Percentiles rank a stretch among this genome's conserved stretches.
Conservation (phyloP, 1,140 invertebrate genomes). For the Helicorthomorpha holstii region DNA sequence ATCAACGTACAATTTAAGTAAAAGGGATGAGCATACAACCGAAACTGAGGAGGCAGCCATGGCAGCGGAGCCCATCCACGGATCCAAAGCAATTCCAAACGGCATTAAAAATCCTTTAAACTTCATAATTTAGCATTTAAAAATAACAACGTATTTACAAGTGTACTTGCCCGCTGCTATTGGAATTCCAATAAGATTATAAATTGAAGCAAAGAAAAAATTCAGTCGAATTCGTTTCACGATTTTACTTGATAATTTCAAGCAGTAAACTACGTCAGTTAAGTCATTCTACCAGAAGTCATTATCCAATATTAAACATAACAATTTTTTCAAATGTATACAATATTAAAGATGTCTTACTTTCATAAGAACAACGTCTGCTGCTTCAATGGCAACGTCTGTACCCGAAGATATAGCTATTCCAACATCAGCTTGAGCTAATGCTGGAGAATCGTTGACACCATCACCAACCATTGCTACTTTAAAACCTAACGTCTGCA, state of each 20-base stretch:
- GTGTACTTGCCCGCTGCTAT: slow-evolving; percentile 69
- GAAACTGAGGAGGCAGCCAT: slow-evolving; percentile 97
- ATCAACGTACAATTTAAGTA: slow-evolving; percentile 62
- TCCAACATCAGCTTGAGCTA: slow-evolving; percentile 94
- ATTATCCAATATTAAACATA: not conserved
- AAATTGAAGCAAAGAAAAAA: slow-evolving; percentile 92
- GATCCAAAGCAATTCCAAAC: slow-evolving; percentile 65
- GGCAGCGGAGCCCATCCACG: slow-evolving; percentile 99
- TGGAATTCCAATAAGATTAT: slow-evolving; percentile 93
- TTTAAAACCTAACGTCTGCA: slow-evolving; percentile 41
- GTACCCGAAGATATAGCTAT: slow-evolving; percentile 98
- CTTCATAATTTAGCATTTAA: not conserved
- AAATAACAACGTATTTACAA: not conserved
- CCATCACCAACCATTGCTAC: slow-evolving; percentile 96
- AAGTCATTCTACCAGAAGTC: slow-evolving; percentile 94
- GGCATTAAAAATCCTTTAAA: slow-evolving; percentile 47
- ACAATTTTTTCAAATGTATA: not conserved
- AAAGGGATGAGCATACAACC: slow-evolving; percentile 83
- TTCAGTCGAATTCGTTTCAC: slow-evolving; percentile 87
- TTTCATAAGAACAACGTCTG: slow-evolving; percentile 92
- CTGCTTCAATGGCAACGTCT: slow-evolving; percentile 96
- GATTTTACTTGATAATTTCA: slow-evolving; percentile 80
- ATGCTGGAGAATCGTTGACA: slow-evolving; percentile 93
- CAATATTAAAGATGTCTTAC: slow-evolving; percentile 28
- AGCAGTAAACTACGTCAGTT: slow-evolving; percentile 84